Percentiles rank a stretch among this genome's conserved stretches.
These are phyloP conservation scores for Hylomyscus alleni DNA, from an alignment of 2,797 vertebrate species.

Conservation along the genomic window DNA sequence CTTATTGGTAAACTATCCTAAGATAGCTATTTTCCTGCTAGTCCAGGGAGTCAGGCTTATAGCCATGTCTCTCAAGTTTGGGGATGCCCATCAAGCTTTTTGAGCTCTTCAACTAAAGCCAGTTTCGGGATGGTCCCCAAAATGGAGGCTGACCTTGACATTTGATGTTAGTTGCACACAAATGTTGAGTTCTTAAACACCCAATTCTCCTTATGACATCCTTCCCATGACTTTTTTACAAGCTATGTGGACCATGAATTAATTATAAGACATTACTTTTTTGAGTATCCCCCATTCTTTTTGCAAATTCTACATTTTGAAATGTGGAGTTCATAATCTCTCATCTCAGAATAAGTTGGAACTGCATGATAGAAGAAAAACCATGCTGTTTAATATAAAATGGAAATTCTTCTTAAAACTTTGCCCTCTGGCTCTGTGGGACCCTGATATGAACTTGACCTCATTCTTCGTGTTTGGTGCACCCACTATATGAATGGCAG, in stretches of 20 bases:
- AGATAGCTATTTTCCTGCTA: neutral
- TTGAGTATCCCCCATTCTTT: neutral
- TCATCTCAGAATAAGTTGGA: neutral
- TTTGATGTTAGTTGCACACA: neutral
- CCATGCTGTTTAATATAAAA: slow-evolving; percentile 2
- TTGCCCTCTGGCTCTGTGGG: neutral
- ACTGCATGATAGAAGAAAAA: neutral
- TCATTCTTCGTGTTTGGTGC: neutral
- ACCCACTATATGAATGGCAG: neutral
- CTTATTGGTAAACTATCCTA: neutral
- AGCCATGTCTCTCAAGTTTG: neutral
- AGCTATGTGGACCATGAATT: neutral
- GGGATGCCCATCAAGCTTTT: neutral
- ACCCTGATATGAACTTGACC: neutral
- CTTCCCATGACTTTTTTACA: neutral
- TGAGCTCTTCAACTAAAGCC: neutral
- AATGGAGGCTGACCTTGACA: neutral
- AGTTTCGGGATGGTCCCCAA: neutral
- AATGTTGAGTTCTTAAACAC: neutral
- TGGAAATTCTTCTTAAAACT: slow-evolving; percentile 3
- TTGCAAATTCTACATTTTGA: slow-evolving; percentile 29
- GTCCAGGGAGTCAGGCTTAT: neutral
- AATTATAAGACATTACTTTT: neutral
- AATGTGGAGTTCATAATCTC: slow-evolving; percentile 20
- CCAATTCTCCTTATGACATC: neutral